phyloP scores from a whole-genome alignment of 2,797 vertebrate species.

The Gymnoscopelus microlampas region DNA sequence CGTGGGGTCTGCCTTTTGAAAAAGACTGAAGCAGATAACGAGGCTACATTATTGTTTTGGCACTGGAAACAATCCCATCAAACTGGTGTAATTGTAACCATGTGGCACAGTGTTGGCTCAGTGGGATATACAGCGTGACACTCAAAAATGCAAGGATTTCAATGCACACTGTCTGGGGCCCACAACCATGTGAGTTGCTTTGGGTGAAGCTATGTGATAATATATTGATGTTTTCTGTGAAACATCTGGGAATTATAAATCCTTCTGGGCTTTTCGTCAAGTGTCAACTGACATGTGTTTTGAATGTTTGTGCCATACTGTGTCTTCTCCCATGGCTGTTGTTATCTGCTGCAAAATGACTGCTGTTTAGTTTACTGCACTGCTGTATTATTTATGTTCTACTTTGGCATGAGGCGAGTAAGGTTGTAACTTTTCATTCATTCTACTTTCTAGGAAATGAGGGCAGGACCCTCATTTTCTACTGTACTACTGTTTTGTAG shows the following conservation, averaged over 20 bases:
- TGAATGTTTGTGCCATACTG: not conserved
- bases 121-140: not conserved
- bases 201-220: too few relatives aligned
- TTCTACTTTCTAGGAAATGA: too few relatives aligned
- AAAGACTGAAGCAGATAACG: not conserved
- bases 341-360: constrained; percentile 10
- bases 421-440: not conserved
- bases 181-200: too few relatives aligned
- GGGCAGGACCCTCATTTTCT: not conserved
- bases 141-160: not conserved
- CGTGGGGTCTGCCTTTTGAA: constrained; percentile 10
- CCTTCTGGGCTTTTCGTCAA: too few relatives aligned
- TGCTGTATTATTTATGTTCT: constrained; percentile 13
- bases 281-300: too few relatives aligned
- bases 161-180: too few relatives aligned
- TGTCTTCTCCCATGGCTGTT: not conserved
- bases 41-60: too few relatives aligned
- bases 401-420: not conserved
- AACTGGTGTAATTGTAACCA: not conserved
- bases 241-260: too few relatives aligned
- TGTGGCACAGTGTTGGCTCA: not conserved
- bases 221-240: too few relatives aligned
- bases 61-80: not conserved
- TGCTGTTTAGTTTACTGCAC: constrained; percentile 12
- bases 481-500: not conserved